phyloP scores from a whole-genome alignment of 2,113 vertebrate species.

The Tenebrosternarchus preto region DNA sequence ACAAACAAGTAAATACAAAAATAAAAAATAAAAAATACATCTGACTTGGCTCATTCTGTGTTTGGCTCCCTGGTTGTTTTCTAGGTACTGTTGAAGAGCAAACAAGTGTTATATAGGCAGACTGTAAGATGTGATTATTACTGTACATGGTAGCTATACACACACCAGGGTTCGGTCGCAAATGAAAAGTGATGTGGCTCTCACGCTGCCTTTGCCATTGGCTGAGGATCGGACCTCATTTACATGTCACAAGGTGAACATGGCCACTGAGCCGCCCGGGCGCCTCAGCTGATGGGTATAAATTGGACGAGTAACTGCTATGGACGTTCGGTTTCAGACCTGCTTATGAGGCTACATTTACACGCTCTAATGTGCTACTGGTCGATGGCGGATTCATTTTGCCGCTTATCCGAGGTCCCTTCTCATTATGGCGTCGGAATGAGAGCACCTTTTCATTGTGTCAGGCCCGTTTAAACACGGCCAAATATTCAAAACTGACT shows the following conservation, averaged over 20 bases:
- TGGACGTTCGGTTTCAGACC: constrained; percentile 69
- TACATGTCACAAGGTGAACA: constrained; percentile 73
- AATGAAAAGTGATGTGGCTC: constrained; percentile 58
- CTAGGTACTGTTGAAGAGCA: background rate
- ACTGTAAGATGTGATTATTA: constrained; percentile 30
- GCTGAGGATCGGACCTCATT: constrained; percentile 61
- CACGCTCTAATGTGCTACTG: constrained; percentile 57
- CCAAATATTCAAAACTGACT: constrained; percentile 64
- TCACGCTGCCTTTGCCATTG: constrained; percentile 54
- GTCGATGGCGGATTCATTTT: constrained; percentile 67
- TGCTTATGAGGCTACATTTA: constrained; percentile 61
- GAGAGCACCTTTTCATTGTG: constrained; percentile 61
- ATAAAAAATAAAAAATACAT: too few relatives aligned
- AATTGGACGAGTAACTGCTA: constrained; percentile 70
- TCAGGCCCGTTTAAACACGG: constrained; percentile 57
- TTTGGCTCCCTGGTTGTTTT: background rate
- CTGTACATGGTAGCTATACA: background rate
- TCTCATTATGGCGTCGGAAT: constrained; percentile 65
- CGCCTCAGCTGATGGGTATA: constrained; percentile 63
- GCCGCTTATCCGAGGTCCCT: constrained; percentile 66
- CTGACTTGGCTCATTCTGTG: constrained; percentile 8
- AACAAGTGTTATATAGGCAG: too few relatives aligned
- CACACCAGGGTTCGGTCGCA: constrained; percentile 2
- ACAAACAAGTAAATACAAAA: background rate
- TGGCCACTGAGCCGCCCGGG: constrained; percentile 57